phyloP scores from a whole-genome alignment of 2,888 invertebrate genomes.

The Pantelozetes paolii region DNA sequence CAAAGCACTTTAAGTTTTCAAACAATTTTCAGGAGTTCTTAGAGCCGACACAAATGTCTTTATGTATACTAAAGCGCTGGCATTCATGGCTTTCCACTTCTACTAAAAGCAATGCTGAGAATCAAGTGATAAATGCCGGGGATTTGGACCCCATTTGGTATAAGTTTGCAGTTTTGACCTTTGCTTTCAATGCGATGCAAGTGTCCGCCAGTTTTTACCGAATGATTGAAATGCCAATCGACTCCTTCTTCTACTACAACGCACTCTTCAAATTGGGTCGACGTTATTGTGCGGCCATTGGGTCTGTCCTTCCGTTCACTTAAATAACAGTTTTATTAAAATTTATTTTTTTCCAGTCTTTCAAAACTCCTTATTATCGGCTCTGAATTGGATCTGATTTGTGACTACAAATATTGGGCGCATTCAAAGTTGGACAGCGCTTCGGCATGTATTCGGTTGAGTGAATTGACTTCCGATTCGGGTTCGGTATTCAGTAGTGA shows the following conservation, averaged over 20 bases:
- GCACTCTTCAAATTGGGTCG: slow-evolving; percentile 17
- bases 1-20: slow-evolving; percentile 26
- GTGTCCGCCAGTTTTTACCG: slow-evolving; percentile 8
- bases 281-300: slow-evolving; percentile 13
- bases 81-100: not conserved
- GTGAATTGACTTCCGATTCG: too few species aligned
- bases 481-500: not conserved
- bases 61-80: slow-evolving; percentile 42
- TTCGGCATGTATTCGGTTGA: not conserved
- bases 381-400: slow-evolving; percentile 14
- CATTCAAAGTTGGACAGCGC: not conserved
- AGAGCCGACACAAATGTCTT: slow-evolving; percentile 39
- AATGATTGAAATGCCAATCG: slow-evolving; percentile 32
- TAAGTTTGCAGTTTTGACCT: slow-evolving; percentile 30
- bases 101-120: not conserved
- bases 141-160: slow-evolving; percentile 36
- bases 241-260: slow-evolving; percentile 32
- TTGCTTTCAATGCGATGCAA: slow-evolving; percentile 11
- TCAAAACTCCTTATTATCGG: slow-evolving; percentile 30
- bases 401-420: slow-evolving; percentile 18
- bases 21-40: slow-evolving; percentile 33
- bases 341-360: too few species aligned
- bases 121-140: not conserved
- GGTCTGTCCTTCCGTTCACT: slow-evolving; percentile 32
- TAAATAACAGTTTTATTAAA: too few species aligned